Base-by-base conservation (phyloP, 2,797 vertebrate genomes). In the Oryzias sinensis region DNA sequence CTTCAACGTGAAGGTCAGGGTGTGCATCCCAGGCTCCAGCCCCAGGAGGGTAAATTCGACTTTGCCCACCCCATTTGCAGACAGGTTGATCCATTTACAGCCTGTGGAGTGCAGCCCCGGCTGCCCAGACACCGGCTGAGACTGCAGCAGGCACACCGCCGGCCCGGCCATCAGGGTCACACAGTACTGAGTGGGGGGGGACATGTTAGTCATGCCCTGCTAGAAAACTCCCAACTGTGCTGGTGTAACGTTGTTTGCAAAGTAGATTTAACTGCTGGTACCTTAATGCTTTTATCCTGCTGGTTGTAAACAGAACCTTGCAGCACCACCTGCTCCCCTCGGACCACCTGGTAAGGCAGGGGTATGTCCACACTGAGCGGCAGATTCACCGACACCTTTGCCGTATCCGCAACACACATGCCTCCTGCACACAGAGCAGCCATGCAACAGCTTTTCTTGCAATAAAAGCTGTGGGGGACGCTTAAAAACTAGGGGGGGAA, bases 21-120 rank as follows among this genome's bases (percentile, higher is more conserved):
- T 84, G 83, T 97, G 95, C 15, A 92, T 85, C 3, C 95, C 95
- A 0, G 88, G 14, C 63, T 95, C 90, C 82, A 98, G 75, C 0
- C 93, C 94, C 74, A 98, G 89, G 27, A 98, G 68, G 2, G 70
- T 93, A 77, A 96, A 95, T 1, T 52, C 72, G 29, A 96, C 82
- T 0, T 56, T 13, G 0, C 53, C 62, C 2, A 83, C 91, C 0
- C 85, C 90, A 0, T 40, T 59, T 0, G 69, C 78, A 0, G 61
- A 5, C 2, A 97, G 48, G 0, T 0, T 0, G 0, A 0, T 61
- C 25, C 25, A 68, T 16, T 0, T n/a, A 64, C 90, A 84, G 44
- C 44, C 9, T 1, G 89, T 89, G 2, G 43, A 6, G 4, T 1
- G 78, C 0, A 9, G 43, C 1, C 64, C 63, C 0, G 7, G 25